A percentile compares a stretch with the other conserved stretches of the same genome.
Conservation (phyloP, 2,113 vertebrate genomes). For the Neolamprologus longior region DNA sequence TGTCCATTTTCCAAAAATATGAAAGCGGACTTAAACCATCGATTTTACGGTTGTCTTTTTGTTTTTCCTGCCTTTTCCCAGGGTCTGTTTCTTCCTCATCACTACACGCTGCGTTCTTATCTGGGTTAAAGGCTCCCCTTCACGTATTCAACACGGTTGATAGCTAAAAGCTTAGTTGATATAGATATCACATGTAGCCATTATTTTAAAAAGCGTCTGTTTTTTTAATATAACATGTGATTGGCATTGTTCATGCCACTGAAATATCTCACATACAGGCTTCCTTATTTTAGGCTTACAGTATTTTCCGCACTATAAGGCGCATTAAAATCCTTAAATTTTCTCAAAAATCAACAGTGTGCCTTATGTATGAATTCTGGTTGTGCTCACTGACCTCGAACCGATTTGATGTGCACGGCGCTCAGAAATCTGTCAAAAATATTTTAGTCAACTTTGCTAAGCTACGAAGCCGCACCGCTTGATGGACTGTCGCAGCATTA, state of each 20-base stretch:
- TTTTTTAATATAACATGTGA: not conserved
- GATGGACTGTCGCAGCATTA: not conserved
- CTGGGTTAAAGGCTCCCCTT: not conserved
- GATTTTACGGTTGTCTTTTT: not conserved
- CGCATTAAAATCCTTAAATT: not conserved
- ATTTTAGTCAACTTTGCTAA: not conserved
- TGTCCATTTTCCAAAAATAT: not conserved
- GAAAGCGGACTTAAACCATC: not conserved
- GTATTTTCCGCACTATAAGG: not conserved
- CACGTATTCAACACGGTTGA: rapidly evolving
- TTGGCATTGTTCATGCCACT: not conserved
- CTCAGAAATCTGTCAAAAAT: not conserved
- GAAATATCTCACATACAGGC: not conserved
- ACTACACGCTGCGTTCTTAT: not conserved
- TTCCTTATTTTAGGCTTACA: not conserved
- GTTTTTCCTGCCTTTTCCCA: not conserved
- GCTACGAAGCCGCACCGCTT: rapidly evolving
- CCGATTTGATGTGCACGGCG: rapidly evolving
- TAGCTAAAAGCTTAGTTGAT: not conserved
- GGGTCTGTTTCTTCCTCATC: not conserved
- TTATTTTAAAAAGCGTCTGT: not conserved
- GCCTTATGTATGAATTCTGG: not conserved
- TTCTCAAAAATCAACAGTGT: not conserved
- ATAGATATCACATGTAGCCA: rapidly evolving
- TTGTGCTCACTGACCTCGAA: rapidly evolving